Percentiles rank a stretch among this genome's conserved stretches.
Conservation (phyloP, 2,797 vertebrate genomes). For the Eospalax fontanierii region DNA sequence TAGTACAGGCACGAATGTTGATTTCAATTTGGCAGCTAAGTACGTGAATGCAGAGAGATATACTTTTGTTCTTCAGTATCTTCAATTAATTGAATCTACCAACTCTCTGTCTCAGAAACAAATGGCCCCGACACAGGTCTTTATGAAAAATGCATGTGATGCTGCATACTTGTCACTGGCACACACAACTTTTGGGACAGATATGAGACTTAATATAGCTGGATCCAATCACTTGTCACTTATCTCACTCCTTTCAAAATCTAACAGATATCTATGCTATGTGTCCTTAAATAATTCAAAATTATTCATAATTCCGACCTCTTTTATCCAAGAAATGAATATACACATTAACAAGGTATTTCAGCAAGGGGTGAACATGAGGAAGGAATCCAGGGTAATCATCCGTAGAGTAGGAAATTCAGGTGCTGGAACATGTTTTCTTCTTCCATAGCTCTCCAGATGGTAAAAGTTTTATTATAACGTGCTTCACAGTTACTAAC, state of each 20-base stretch:
- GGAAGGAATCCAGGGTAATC: background rate
- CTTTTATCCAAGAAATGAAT: constrained; percentile 29
- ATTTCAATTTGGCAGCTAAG: constrained; percentile 13
- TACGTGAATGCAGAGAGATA: no score
- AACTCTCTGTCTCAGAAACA: background rate
- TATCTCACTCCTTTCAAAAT: background rate
- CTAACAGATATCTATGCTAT: background rate
- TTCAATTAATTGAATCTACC: background rate
- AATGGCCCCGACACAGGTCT: background rate
- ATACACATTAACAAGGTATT: constrained; percentile 6
- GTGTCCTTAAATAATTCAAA: constrained; percentile 31
- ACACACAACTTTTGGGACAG: background rate
- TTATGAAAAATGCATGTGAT: background rate
- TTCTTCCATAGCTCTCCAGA: constrained; percentile 53
- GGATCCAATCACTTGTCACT: background rate
- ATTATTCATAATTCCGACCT: background rate
- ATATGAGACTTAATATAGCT: background rate
- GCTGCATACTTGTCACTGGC: background rate
- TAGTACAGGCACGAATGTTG: background rate
- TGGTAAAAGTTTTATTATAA: constrained; percentile 64
- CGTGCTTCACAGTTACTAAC: constrained; percentile 68
- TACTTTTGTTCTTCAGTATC: background rate
- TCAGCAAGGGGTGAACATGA: constrained; percentile 35
- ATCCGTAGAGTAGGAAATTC: constrained; percentile 19
- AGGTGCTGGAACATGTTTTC: constrained; percentile 20